A percentile compares a stretch with the other conserved stretches of the same genome.
Evolutionary conservation across 2,113 vertebrate species (phyloP).

Genomic region (Tragelaphus buxtoni): DNA sequence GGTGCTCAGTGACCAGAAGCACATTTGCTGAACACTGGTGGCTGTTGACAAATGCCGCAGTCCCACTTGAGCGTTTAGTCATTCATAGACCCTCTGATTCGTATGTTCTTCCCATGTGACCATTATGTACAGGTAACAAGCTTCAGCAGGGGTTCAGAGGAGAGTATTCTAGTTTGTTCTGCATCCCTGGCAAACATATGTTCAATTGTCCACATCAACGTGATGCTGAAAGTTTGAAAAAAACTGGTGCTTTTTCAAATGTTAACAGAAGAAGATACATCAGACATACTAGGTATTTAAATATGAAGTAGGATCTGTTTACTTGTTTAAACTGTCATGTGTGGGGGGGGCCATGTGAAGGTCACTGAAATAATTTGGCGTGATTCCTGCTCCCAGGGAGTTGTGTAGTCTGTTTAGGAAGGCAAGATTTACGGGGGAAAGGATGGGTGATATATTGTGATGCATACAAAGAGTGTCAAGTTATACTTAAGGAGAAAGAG

Average conservation of each 20-base stretch:
- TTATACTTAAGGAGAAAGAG: neutral
- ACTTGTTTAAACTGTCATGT: neutral
- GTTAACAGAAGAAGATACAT: neutral
- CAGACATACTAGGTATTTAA: neutral
- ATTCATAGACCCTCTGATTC: neutral
- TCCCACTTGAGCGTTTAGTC: conserved; percentile 11
- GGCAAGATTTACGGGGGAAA: neutral
- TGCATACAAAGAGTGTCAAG: neutral
- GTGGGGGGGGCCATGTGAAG: neutral
- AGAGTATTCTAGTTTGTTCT: neutral
- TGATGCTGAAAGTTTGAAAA: neutral
- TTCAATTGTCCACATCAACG: neutral
- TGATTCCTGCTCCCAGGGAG: neutral
- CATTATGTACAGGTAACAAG: neutral
- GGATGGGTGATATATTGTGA: neutral
- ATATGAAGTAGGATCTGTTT: neutral
- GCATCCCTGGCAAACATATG: neutral
- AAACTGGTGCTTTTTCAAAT: neutral
- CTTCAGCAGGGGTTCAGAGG: neutral
- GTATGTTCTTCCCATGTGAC: conserved; percentile 23
- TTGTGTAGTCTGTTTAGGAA: neutral
- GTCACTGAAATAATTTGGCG: neutral
- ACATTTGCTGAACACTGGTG: neutral
- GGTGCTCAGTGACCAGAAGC: neutral
- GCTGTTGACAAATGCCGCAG: conserved; percentile 5